phyloP scores from a whole-genome alignment of 2,888 invertebrate species.

The Lasioglossum malachurum region DNA sequence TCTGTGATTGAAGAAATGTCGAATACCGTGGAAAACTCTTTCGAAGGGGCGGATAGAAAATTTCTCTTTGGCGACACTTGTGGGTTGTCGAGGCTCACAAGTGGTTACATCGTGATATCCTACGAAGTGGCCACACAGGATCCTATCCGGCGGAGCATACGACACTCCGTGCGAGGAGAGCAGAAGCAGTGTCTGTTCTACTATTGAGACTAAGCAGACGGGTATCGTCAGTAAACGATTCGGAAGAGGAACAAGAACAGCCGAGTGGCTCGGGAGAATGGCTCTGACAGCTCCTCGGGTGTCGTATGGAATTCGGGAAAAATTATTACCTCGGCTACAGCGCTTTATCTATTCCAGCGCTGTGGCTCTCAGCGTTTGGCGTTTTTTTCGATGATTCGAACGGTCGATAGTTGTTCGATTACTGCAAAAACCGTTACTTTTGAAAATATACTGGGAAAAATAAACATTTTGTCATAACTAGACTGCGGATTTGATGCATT shows the following conservation, averaged over 20 bases:
- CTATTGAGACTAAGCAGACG: slow-evolving; percentile 79
- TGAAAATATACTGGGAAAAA: not conserved
- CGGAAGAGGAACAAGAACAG: slow-evolving; percentile 38
- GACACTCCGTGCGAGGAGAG: slow-evolving; percentile 68
- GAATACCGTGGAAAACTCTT: not conserved
- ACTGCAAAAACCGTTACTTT: not conserved
- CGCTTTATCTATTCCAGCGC: slow-evolving; percentile 30
- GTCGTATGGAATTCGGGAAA: slow-evolving; percentile 56
- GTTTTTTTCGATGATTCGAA: not conserved
- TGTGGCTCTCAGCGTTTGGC: not conserved
- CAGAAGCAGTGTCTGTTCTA: slow-evolving; percentile 76
- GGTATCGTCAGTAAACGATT: slow-evolving; percentile 57
- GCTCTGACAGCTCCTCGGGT: slow-evolving; percentile 48
- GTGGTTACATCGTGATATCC: slow-evolving; percentile 54
- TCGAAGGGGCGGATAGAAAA: slow-evolving; percentile 7
- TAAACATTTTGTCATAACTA: too few species aligned
- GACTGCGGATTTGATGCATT: too few species aligned
- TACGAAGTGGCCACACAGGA: slow-evolving; percentile 58
- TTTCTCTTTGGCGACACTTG: slow-evolving; percentile 21
- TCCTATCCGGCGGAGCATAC: slow-evolving; percentile 63
- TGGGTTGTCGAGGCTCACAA: slow-evolving; percentile 23
- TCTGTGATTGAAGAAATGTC: not conserved
- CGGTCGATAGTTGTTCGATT: too few species aligned
- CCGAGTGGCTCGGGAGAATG: slow-evolving; percentile 11
- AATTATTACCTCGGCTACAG: slow-evolving; percentile 37